phyloP scores from a whole-genome alignment of 2,888 invertebrate genomes.

The Seira ritae region DNA sequence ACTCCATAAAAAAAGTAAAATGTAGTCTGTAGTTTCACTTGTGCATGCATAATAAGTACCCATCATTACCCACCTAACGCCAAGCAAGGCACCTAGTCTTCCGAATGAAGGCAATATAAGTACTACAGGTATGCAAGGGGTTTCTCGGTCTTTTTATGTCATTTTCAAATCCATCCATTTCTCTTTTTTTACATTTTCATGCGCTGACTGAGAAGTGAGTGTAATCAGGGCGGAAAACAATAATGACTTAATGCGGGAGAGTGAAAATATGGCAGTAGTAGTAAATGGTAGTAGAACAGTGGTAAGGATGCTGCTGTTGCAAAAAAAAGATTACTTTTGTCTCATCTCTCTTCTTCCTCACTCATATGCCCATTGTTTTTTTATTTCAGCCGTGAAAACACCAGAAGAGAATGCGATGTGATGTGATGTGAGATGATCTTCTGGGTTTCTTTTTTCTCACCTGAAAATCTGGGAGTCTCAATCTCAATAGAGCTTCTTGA shows the following conservation, averaged over 20 bases:
- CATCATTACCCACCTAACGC: no score
- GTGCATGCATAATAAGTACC: no score
- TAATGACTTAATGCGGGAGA: conserved; percentile 39
- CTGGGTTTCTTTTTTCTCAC: background rate
- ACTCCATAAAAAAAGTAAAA: no score
- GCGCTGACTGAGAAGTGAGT: conserved; percentile 35
- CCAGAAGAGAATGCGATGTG: no score
- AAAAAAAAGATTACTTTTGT: no score
- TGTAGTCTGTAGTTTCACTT: no score
- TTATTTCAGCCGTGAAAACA: conserved; percentile 8
- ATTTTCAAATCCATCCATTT: conserved; percentile 24
- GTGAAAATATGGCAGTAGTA: conserved; percentile 22
- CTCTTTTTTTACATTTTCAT: conserved; percentile 28
- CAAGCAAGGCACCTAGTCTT: no score
- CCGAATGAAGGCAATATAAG: no score
- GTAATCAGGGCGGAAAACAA: conserved; percentile 63
- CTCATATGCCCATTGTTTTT: background rate
- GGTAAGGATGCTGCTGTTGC: no score
- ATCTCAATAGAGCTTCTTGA: no score
- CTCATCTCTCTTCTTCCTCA: background rate
- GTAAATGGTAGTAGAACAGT: no score
- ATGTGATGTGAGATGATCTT: background rate
- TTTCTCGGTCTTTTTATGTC: conserved; percentile 51
- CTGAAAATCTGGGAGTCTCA: conserved; percentile 3
- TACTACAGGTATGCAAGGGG: no score